Percentiles rank a stretch among this genome's conserved stretches.
phyloP scores from a whole-genome alignment of 1,140 invertebrate species.

The Meloidogyne exigua region DNA sequence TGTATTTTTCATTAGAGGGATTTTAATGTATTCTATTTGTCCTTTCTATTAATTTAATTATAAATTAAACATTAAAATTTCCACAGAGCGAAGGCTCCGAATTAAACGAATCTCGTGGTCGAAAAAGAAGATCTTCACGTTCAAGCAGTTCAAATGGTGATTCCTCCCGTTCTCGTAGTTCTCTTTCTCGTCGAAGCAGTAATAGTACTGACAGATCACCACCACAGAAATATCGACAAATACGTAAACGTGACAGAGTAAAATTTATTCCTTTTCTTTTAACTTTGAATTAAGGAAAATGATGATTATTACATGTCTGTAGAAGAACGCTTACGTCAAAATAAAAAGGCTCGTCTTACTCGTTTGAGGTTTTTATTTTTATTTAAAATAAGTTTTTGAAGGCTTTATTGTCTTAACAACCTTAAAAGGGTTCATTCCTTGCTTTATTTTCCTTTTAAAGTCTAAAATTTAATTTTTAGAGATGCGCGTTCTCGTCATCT shows the following conservation, averaged over 20 bases:
- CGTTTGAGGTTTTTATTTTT: slow-evolving; percentile 8
- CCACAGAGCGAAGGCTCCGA: background rate
- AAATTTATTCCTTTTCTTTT: background rate
- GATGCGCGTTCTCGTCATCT: slow-evolving; percentile 12
- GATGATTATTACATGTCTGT: background rate
- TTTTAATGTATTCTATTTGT: too few relatives aligned
- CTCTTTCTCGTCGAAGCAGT: background rate
- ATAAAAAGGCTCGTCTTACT: slow-evolving; percentile 13
- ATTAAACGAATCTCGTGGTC: background rate
- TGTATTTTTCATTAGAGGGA: too few relatives aligned
- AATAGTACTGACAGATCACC: background rate
- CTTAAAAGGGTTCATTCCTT: too few relatives aligned
- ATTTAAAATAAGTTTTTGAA: background rate
- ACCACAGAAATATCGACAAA: background rate
- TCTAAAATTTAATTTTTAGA: background rate
- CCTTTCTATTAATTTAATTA: too few relatives aligned
- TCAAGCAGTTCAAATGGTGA: background rate
- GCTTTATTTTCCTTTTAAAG: too few relatives aligned
- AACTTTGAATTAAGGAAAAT: background rate
- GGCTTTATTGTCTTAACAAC: too few relatives aligned
- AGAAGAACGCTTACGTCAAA: slow-evolving; percentile 12
- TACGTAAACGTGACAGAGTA: background rate
- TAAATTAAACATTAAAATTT: too few relatives aligned
- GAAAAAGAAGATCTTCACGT: background rate
- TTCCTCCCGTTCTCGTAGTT: background rate